Conservation (phyloP, 1,140 invertebrate genomes). For the Drosophila tristis region DNA sequence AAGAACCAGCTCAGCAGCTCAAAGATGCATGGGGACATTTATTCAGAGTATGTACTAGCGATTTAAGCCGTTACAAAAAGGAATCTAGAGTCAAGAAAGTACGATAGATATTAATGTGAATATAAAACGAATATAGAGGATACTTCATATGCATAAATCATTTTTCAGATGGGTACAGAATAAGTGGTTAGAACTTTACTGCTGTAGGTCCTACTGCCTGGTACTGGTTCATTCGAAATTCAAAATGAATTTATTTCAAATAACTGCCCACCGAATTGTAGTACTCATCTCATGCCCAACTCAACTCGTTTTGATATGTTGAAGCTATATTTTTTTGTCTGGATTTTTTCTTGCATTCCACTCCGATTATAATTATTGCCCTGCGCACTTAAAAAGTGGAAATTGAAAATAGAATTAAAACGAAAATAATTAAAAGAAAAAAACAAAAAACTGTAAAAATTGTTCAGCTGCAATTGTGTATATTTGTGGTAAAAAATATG, state of each 20-base stretch:
- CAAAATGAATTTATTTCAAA: neutral
- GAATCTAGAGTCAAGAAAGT: no score
- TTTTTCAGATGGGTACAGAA: no score
- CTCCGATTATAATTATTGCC: conserved; percentile 73
- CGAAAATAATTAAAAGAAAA: conserved; percentile 13
- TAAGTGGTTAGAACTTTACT: no score
- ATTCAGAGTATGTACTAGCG: no score
- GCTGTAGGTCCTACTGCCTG: neutral
- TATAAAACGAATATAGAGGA: neutral
- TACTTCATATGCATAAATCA: no score
- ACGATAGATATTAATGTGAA: no score
- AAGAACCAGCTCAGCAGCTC: conserved; percentile 11
- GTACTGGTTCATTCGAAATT: conserved; percentile 4
- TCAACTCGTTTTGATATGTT: conserved; percentile 62
- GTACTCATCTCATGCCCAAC: neutral
- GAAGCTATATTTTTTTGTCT: conserved; percentile 50
- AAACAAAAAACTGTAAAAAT: conserved; percentile 19
- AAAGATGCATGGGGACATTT: neutral
- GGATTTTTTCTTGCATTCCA: conserved; percentile 36
- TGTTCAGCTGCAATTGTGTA: conserved; percentile 41
- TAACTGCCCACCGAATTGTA: neutral
- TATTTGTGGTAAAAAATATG: conserved; percentile 70
- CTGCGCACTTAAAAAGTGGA: conserved; percentile 46
- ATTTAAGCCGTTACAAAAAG: no score
- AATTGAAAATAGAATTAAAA: neutral